phyloP scores from a whole-genome alignment of 2,888 invertebrate species.

The Cantharis rufa region DNA sequence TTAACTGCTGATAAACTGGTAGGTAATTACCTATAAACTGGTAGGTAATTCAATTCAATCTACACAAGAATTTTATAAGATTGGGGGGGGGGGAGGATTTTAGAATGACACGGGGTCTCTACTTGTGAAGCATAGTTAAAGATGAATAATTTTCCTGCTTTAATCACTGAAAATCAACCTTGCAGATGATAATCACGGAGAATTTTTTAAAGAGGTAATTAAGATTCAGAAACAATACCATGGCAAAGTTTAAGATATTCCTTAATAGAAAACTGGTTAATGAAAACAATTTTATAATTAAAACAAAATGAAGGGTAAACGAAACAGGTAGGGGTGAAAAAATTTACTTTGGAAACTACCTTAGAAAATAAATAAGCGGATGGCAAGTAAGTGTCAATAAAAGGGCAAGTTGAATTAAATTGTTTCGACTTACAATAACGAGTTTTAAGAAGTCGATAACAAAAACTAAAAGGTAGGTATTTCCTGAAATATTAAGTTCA shows the following conservation, averaged over 20 bases:
- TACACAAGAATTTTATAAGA: no score
- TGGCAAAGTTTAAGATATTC: not conserved
- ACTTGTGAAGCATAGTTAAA: no score
- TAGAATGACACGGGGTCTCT: no score
- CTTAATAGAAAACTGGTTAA: not conserved
- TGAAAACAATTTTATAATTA: not conserved
- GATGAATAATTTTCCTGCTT: no score
- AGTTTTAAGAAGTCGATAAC: not conserved
- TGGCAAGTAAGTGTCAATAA: not conserved
- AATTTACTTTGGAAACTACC: not conserved
- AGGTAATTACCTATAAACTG: no score
- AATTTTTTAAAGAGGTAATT: not conserved
- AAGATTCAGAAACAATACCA: not conserved
- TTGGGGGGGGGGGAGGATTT: no score
- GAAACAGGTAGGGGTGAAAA: not conserved
- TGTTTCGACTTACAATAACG: not conserved
- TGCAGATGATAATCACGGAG: not conserved
- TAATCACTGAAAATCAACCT: no score
- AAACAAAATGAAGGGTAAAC: not conserved
- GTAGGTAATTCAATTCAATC: no score
- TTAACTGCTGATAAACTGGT: no score
- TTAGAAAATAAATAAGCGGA: not conserved
- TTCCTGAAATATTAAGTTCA: not conserved
- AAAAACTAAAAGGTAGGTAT: not conserved
- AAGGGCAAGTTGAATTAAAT: not conserved